These are phyloP conservation scores for Plebejus argus DNA, from an alignment of 2,888 invertebrate genomes.

Conservation along the genomic window DNA sequence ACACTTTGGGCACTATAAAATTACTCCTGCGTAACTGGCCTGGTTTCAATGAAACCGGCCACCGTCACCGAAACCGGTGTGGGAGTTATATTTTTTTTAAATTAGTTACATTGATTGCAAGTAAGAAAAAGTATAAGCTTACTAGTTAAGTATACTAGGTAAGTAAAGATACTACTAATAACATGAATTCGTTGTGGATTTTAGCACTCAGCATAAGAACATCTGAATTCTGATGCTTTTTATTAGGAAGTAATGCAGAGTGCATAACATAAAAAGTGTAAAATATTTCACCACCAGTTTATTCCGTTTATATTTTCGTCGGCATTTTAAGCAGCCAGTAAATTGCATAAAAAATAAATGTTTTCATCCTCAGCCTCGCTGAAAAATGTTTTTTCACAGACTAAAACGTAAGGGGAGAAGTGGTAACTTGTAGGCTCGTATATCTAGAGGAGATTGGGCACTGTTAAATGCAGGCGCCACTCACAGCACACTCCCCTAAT, in stretches of 20 bases:
- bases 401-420: slow-evolving; percentile 16
- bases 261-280: not conserved
- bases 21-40: too few relatives aligned
- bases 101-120: not conserved
- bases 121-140: not conserved
- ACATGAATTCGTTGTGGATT: not conserved
- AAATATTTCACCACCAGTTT: not conserved
- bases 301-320: not conserved
- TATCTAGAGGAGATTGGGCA: slow-evolving; percentile 32
- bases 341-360: slow-evolving; percentile 25
- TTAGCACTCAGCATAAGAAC: not conserved
- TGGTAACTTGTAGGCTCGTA: slow-evolving; percentile 32
- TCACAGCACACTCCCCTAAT: slow-evolving; percentile 14
- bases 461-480: slow-evolving; percentile 36
- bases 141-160: not conserved
- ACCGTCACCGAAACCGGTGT: too few relatives aligned
- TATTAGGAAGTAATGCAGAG: not conserved
- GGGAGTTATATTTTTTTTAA: too few relatives aligned
- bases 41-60: too few relatives aligned
- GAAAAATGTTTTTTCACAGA: not conserved
- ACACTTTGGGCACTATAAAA: too few relatives aligned
- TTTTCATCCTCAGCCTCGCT: not conserved
- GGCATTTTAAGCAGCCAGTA: slow-evolving; percentile 5
- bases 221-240: not conserved
- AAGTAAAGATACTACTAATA: not conserved